Conservation (phyloP, 2,888 invertebrate species). For the Uloborus plumipes region DNA sequence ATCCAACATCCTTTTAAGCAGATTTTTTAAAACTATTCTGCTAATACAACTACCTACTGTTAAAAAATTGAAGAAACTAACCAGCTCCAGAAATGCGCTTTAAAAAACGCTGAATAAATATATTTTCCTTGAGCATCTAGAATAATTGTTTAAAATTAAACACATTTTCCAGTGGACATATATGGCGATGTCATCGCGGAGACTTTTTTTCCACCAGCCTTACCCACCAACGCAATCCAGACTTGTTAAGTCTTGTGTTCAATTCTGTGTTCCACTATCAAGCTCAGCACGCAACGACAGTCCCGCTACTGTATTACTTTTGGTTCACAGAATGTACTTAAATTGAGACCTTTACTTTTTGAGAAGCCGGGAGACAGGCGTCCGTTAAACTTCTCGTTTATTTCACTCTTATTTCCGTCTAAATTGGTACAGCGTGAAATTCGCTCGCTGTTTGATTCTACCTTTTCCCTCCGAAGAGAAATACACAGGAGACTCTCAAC, state of each 20-base stretch:
- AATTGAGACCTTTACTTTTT: constrained; percentile 26
- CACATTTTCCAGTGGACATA: neutral
- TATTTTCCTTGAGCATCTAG: too few relatives aligned
- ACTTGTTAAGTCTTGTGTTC: constrained; percentile 11
- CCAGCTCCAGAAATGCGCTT: too few relatives aligned
- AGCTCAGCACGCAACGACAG: constrained; percentile 15
- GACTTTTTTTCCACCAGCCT: too few relatives aligned
- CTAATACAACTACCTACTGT: too few relatives aligned
- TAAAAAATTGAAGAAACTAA: too few relatives aligned
- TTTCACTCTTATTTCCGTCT: constrained; percentile 8
- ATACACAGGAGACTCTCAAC: too few relatives aligned
- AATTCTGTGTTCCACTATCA: neutral
- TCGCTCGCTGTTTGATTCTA: constrained; percentile 10
- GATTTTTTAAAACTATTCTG: too few relatives aligned
- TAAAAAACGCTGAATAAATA: too few relatives aligned
- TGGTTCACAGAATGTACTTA: constrained; percentile 8
- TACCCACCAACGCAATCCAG: too few relatives aligned
- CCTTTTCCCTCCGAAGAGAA: neutral
- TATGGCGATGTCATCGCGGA: neutral
- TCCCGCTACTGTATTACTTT: constrained; percentile 36
- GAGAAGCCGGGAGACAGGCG: too few relatives aligned
- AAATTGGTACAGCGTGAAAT: constrained; percentile 19
- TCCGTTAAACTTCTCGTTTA: constrained; percentile 14
- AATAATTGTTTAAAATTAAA: too few relatives aligned
- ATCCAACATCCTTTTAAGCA: too few relatives aligned